phyloP scores from a whole-genome alignment of 1,140 invertebrate species.

The Drosophila pseudoobscura region DNA sequence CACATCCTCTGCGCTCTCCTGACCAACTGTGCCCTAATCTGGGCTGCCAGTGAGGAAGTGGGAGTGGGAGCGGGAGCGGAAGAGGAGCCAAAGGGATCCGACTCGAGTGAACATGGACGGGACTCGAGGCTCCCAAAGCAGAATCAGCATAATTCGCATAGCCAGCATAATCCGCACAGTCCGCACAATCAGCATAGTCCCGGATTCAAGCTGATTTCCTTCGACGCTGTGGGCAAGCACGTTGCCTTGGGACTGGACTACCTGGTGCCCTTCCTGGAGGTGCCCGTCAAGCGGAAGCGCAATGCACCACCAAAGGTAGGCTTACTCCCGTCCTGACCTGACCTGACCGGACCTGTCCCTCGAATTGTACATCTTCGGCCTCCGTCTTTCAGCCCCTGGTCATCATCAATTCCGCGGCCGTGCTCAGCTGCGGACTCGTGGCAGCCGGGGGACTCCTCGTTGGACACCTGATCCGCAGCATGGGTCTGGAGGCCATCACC shows the following conservation, averaged over 20 bases:
- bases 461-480: slow-evolving; percentile 62
- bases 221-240: slow-evolving; percentile 62
- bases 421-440: slow-evolving; percentile 61
- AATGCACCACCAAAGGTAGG: slow-evolving; percentile 56
- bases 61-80: slow-evolving; percentile 18
- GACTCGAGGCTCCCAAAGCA: slow-evolving; percentile 15
- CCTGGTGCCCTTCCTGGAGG: slow-evolving; percentile 69
- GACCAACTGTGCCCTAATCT: slow-evolving; percentile 21
- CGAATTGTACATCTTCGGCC: no score
- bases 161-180: slow-evolving; percentile 21
- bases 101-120: neutral
- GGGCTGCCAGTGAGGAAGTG: slow-evolving; percentile 36
- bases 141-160: neutral
- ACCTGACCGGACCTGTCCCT: no score
- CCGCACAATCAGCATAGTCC: slow-evolving; percentile 5
- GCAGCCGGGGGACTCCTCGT: slow-evolving; percentile 48
- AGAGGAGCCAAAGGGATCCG: neutral
- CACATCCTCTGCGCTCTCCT: slow-evolving; percentile 30
- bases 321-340: neutral
- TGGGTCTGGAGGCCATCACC: slow-evolving; percentile 52
- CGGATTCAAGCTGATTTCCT: slow-evolving; percentile 58
- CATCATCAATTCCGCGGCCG: slow-evolving; percentile 64
- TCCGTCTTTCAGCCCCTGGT: slow-evolving; percentile 46
- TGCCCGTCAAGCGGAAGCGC: slow-evolving; percentile 62
- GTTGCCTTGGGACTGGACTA: slow-evolving; percentile 69